Evolutionary conservation across 2,888 invertebrate species (phyloP), one percentile per base, ranked within the genome.

Genomic region (Chymomyza procnemis): DNA sequence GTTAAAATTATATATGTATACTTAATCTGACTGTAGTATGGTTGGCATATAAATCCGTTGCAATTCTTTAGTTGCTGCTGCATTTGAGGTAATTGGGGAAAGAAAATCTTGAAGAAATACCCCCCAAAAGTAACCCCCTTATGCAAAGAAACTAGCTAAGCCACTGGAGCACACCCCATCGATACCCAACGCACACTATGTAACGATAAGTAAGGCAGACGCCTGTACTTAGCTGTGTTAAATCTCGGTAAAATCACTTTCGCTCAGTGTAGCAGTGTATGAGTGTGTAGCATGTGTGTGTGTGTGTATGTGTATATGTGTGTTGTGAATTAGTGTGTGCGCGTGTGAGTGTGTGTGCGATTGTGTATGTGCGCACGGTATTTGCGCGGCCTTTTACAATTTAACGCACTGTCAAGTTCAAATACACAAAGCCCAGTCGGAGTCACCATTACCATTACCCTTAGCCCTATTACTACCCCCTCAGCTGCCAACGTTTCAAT

Each of bases 371-470:
- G 62, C 47, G 67, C 65, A 66, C 76, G 71, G 66, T 77, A 71
- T 73, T 82, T 82, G 66, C 63, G 63, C 69, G 81, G 81, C 73
- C 81, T 84, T 50, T 81, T 84, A 81, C 86, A 81, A 81, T 81
- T 81, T 81, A 81, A 81, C 81, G 81, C 81, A 81, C 81, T 86
- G 81, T 74, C 86, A 81, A 81, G 81, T 86, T 81, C 81, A 81
- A 81, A 81, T 86, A 86, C 81, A 84, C 86, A 85, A 73, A 86
- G 80, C 74, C 34, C 34, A 41, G 34, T 41, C 34, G 12, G 12
- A 41, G 34, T 41, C 34, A 41, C 34, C 34, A 41, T 41, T 41
- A 5, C 9, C 12, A 41, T 9, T 41, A 41, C 6, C 34, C 12
- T 41, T 12, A 41, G 12, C 12, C 34, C 12, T 41, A 41, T 12